Percentiles rank a stretch among this genome's conserved stretches.
Evolutionary conservation across 2,888 invertebrate genomes (phyloP).

Genomic region (Calameuta filiformis): DNA sequence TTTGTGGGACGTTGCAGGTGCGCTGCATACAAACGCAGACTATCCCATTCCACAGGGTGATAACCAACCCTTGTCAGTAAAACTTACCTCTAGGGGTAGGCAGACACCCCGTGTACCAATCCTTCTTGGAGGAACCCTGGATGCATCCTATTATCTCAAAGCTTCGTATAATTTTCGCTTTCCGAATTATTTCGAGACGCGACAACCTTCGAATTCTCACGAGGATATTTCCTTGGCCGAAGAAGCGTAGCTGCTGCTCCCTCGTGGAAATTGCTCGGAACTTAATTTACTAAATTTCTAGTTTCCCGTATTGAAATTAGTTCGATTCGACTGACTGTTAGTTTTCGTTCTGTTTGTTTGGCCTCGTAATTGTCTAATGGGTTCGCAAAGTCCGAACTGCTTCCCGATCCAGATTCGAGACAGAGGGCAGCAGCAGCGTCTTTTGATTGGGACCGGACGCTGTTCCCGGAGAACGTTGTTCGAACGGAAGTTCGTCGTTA

Average conservation of each 20-base stretch:
- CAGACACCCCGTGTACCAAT: not conserved
- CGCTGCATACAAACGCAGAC: constrained; percentile 21
- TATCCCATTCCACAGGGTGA: not conserved
- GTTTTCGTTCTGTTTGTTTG: constrained; percentile 27
- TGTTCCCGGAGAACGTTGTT: not conserved
- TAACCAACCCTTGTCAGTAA: not conserved
- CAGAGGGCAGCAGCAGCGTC: constrained; percentile 10
- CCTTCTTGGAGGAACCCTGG: constrained; percentile 8
- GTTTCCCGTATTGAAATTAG: constrained; percentile 44
- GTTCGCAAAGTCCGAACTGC: not conserved
- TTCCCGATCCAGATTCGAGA: constrained; percentile 5
- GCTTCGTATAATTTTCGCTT: constrained; percentile 35
- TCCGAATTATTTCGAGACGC: constrained; percentile 32
- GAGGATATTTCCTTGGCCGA: not conserved
- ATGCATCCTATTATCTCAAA: constrained; percentile 29
- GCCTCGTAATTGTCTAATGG: not conserved
- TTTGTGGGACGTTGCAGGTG: constrained; percentile 13
- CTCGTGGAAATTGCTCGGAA: constrained; percentile 37
- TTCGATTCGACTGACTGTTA: constrained; percentile 48
- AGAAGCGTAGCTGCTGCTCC: constrained; percentile 19
- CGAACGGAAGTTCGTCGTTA: constrained; percentile 3
- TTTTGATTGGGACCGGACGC: not conserved
- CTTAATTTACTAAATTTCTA: not conserved
- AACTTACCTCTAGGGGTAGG: not conserved
- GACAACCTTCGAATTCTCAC: constrained; percentile 6